Base-by-base conservation (phyloP, 2,113 vertebrate species). In the Crotalus tigris region DNA sequence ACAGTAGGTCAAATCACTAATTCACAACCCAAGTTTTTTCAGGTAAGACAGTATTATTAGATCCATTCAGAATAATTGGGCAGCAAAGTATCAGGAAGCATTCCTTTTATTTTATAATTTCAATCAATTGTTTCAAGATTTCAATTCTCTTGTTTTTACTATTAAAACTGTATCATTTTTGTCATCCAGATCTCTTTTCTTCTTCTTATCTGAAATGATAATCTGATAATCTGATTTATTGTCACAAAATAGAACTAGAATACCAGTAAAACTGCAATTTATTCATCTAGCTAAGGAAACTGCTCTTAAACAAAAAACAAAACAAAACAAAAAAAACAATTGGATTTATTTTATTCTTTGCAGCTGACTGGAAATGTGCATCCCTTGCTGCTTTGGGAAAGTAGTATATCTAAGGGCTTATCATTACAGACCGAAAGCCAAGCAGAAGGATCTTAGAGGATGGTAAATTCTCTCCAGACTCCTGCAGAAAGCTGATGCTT, bases 251-350 rank as follows among this genome's bases (percentile, higher is more conserved):
- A 59, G 94, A 91, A 93, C 90, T 39, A 86, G 33, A 90, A 44
- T 26, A 17, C 29, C 15, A 92, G 29, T 93, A 93, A 91, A 90
- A 91, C 75, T 92, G 17, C 29, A 88, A 88, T 88, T 54, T 88
- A 49, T 88, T 39, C 59, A 33, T 64, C 92, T 33, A 54, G 51
- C n/a, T 88, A 33, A 88, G 87, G 54, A 88, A 88, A 5, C 51
- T 88, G 24, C 87, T n/a, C n/a, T 88, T 88, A 88, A 33, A 55
- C 87, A 88, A 88, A 21, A 33, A 53, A 2, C 3, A 21, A 49
- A 49, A 39, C 39, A 39, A 39, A 39, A 39, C 7, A 21, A 46
- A 26, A 24, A 53, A 53, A 87, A 26, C 7, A 3, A 3, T 23
- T n/a, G 54, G 87, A 87, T 87, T 49, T 46, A 26, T 46, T 46